Base-by-base conservation (phyloP, 2,888 invertebrate species). In the Laspeyria flexula region DNA sequence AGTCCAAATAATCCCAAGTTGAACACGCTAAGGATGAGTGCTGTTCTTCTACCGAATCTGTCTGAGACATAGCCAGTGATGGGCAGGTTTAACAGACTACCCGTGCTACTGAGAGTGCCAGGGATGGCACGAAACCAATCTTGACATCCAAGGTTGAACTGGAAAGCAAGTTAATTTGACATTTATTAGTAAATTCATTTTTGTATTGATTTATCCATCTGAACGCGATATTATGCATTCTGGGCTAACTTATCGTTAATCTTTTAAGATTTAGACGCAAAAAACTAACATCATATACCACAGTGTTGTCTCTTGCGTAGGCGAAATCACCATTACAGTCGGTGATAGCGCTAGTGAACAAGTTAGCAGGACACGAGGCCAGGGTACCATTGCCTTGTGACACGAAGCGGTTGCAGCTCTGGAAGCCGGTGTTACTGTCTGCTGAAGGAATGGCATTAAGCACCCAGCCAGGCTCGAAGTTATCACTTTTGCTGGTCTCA, bases 111-210 rank as follows among this genome's bases (percentile, higher is more conserved):
- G 1, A 96, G 85, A 1, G 96, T 96, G 1, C 96, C 96, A 3
- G 96, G 94, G 57, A 96, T 75, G 0, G 95, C 93, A 38, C 96
- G 86, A 67, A 95, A 94, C 96, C 96, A 96, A 55, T 94, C 92
- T 48, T 94, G 92, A 62, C 96, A 96, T 10, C 94, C 94, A 3
- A 96, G 80, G 63, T 93, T 88, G 72, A 94, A 95, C 95, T 96
- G 75, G 12, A 88, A 86, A 25, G 25, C 3, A 18, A 18, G 3
- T 3, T 18, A 18, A 18, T 18, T 18, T 18, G 5, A 18, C 5
- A 18, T 18, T 18, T 18, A 18, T 18, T n/a, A n/a, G n/a, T n/a
- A 21, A 21, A 21, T 21, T 21, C 1, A 21, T 3, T 21, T 21
- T 21, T 21, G 21, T 21, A 21, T n/a, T n/a, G n/a, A n/a, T n/a